These are phyloP conservation scores for Aradophagus sp. DNA, from an alignment of 1,140 invertebrate species.

Conservation along the genomic window DNA sequence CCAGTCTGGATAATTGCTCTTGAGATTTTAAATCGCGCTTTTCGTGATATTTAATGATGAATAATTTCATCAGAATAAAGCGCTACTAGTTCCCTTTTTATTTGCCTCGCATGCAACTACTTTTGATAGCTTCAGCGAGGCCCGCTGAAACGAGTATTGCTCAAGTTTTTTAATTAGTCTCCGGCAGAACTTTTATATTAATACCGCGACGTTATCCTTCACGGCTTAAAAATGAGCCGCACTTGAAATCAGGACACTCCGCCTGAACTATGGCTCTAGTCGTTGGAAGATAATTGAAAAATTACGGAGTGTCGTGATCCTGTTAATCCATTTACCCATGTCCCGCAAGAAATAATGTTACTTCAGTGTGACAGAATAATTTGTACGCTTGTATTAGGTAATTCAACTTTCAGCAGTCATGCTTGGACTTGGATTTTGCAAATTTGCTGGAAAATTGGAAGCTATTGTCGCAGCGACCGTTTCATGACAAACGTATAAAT, in stretches of 20 bases:
- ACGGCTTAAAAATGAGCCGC: slow-evolving; percentile 23
- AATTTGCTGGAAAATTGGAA: slow-evolving; percentile 4
- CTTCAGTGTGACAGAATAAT: too few species aligned
- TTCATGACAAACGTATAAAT: not conserved
- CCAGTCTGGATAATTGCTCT: slow-evolving; percentile 44
- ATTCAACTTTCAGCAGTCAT: too few species aligned
- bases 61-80: slow-evolving; percentile 49
- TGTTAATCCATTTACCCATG: too few species aligned
- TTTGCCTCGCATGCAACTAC: slow-evolving; percentile 32
- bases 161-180: slow-evolving; percentile 48
- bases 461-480: not conserved
- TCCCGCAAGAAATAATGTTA: too few species aligned
- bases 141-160: slow-evolving; percentile 20
- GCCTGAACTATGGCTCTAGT: too few species aligned
- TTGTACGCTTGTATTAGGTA: too few species aligned
- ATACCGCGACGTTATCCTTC: slow-evolving; percentile 13
- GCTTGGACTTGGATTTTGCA: too few species aligned
- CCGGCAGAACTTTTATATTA: slow-evolving; percentile 37
- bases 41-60: slow-evolving; percentile 47
- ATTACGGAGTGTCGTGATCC: too few species aligned
- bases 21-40: slow-evolving; percentile 50
- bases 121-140: slow-evolving; percentile 19
- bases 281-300: too few species aligned
- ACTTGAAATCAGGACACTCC: slow-evolving; percentile 11
- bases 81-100: slow-evolving; percentile 16